These are phyloP conservation scores for Tenualosa thibaudeaui DNA, from an alignment of 2,797 vertebrate species.

Conservation along the genomic window DNA sequence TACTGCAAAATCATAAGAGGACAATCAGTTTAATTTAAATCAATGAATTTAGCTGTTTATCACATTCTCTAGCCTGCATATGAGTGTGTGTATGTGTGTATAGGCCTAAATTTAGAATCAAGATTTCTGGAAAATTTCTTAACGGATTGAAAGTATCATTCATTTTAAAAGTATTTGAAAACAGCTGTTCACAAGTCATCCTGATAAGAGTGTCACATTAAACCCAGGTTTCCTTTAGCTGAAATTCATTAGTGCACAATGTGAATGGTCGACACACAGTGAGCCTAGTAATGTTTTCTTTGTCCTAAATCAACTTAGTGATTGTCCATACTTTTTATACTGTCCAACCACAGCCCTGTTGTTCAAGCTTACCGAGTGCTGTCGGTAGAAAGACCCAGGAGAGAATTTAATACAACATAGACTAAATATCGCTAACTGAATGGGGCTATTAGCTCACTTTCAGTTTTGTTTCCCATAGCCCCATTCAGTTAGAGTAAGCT, in stretches of 20 bases:
- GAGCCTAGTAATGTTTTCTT: neutral
- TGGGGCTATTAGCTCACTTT: too few species aligned
- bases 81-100: neutral
- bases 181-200: neutral
- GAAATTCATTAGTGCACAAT: too few species aligned
- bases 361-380: too few species aligned
- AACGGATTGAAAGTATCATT: neutral
- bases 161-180: neutral
- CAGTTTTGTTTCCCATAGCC: too few species aligned
- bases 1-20: neutral
- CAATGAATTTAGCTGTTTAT: neutral
- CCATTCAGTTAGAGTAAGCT: too few species aligned
- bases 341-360: too few species aligned
- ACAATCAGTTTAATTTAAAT: neutral
- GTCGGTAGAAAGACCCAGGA: too few species aligned
- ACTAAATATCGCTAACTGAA: too few species aligned
- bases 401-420: too few species aligned
- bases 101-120: neutral
- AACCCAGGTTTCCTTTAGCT: too few species aligned
- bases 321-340: too few species aligned
- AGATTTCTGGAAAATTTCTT: neutral
- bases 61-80: neutral
- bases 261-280: too few species aligned
- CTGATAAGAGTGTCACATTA: neutral
- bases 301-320: neutral